A percentile compares a stretch with the other conserved stretches of the same genome.
These are phyloP conservation scores for Laupala kohalensis DNA, from an alignment of 1,140 invertebrate genomes.

Conservation along the genomic window DNA sequence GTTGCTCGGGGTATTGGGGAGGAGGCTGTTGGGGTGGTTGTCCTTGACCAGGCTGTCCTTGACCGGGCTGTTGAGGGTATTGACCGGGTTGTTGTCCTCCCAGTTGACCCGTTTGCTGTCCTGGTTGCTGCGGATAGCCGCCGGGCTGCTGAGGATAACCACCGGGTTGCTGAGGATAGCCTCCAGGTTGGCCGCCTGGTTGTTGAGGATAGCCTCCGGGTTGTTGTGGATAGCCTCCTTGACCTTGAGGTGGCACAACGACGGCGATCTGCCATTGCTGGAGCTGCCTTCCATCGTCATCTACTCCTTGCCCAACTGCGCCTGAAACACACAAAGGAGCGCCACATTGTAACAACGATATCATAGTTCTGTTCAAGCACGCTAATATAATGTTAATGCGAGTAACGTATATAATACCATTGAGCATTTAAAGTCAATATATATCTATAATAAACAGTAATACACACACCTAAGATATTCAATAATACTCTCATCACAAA, in stretches of 20 bases:
- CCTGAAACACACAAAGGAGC: background rate
- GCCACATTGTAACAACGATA: background rate
- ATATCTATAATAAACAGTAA: background rate
- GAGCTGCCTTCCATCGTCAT: constrained; percentile 14
- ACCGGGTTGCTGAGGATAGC: constrained; percentile 14
- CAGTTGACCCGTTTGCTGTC: constrained; percentile 21
- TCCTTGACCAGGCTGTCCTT: constrained; percentile 7
- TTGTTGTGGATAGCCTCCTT: background rate
- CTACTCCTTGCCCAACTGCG: background rate
- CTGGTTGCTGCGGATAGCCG: constrained; percentile 12
- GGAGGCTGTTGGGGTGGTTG: background rate
- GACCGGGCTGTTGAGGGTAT: constrained; percentile 12
- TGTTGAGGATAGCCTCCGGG: constrained; percentile 14
- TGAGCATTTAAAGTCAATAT: too few species aligned
- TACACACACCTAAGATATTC: background rate
- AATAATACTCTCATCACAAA: background rate
- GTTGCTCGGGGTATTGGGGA: constrained; percentile 9
- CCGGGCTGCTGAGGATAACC: constrained; percentile 17
- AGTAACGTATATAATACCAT: too few species aligned
- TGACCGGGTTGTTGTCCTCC: constrained; percentile 8
- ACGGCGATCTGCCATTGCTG: constrained; percentile 24
- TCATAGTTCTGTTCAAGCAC: background rate
- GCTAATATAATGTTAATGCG: too few species aligned
- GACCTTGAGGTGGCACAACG: constrained; percentile 4
- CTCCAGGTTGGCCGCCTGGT: constrained; percentile 20